Conservation (phyloP, 2,113 vertebrate genomes). For the Plecotus auritus region DNA sequence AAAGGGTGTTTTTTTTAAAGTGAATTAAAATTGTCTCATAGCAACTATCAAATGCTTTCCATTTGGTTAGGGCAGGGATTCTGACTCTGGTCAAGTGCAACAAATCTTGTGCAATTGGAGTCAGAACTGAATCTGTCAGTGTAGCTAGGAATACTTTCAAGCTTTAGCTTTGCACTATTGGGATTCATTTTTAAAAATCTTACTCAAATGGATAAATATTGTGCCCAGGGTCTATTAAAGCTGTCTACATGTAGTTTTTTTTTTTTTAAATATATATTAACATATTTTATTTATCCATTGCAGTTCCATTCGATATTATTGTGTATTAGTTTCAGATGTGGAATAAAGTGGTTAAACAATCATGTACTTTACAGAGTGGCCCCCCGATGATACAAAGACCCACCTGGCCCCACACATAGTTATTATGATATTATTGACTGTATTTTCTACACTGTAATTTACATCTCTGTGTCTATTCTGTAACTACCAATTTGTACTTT, state of each 20-base stretch:
- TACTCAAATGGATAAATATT: neutral
- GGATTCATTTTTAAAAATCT: neutral
- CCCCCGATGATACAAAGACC: neutral
- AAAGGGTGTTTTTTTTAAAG: neutral
- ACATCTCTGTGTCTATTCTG: neutral
- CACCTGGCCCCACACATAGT: neutral
- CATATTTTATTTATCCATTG: neutral
- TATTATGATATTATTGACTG: neutral
- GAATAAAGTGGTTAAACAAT: neutral
- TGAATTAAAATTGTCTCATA: slow-evolving; percentile 17
- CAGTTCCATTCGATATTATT: neutral
- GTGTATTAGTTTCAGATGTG: neutral
- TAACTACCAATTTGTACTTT: neutral
- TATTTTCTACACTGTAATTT: neutral
- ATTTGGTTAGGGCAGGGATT: neutral
- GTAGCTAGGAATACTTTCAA: neutral
- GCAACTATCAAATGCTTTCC: neutral
- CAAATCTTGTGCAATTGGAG: neutral
- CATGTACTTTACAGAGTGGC: neutral
- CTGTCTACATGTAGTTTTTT: neutral
- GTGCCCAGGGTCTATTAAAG: neutral
- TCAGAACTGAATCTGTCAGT: neutral
- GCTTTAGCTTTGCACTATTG: neutral
- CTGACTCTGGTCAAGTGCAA: neutral
- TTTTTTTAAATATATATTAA: neutral